These are phyloP conservation scores for Aleiodes testaceus DNA, from an alignment of 2,888 invertebrate genomes.

Conservation along the genomic window DNA sequence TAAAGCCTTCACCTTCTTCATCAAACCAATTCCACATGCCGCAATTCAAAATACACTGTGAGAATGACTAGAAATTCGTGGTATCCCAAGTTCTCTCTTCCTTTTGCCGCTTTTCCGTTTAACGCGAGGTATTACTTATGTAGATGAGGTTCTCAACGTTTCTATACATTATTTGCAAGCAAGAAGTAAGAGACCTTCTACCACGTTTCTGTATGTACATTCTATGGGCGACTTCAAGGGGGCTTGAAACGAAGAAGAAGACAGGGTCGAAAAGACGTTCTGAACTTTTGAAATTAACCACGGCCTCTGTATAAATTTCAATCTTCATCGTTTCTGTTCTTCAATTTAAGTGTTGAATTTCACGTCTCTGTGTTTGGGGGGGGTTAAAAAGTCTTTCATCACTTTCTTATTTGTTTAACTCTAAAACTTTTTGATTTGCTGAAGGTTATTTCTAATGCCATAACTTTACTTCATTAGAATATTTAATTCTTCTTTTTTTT, in stretches of 20 bases:
- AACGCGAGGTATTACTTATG: constrained; percentile 70
- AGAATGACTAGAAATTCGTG: constrained; percentile 46
- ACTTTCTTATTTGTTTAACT: constrained; percentile 36
- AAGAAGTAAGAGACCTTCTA: constrained; percentile 31
- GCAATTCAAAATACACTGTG: constrained; percentile 35
- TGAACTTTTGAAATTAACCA: constrained; percentile 67
- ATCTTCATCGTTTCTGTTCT: constrained; percentile 45
- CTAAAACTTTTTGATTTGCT: constrained; percentile 3
- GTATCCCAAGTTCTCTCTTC: constrained; percentile 55
- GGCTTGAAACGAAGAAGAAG: constrained; percentile 22
- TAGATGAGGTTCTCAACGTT: constrained; percentile 69
- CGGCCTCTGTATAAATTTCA: constrained; percentile 52
- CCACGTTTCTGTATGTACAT: not conserved
- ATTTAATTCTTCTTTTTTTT: not conserved
- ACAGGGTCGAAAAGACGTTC: constrained; percentile 41
- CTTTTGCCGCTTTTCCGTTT: constrained; percentile 69
- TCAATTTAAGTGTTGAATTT: constrained; percentile 37
- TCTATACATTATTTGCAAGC: constrained; percentile 68
- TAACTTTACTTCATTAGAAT: constrained; percentile 11
- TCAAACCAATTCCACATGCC: constrained; percentile 41
- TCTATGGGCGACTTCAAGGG: constrained; percentile 26
- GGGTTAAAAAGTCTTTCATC: constrained; percentile 28
- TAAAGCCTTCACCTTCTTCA: constrained; percentile 39
- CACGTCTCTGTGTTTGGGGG: constrained; percentile 1
- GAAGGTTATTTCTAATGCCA: constrained; percentile 17